Evolutionary conservation across 2,113 vertebrate species (phyloP).

Genomic region (Cyprinodon brontotheroides): DNA sequence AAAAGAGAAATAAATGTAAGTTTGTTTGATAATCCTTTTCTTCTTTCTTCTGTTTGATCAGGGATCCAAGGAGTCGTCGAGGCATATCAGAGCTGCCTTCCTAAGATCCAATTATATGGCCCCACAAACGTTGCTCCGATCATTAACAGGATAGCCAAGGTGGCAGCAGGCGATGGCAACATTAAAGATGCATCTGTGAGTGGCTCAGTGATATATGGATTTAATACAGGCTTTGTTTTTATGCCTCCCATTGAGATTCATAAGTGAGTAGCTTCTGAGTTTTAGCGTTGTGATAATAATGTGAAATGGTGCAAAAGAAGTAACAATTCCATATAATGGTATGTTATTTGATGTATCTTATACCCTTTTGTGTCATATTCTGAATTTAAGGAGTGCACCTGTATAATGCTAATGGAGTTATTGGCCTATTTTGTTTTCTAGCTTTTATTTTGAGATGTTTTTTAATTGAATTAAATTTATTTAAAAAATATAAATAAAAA

Average conservation of each 20-base stretch:
- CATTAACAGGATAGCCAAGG: conserved; percentile 90
- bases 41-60: conserved; percentile 65
- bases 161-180: conserved; percentile 84
- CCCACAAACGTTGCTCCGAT: conserved; percentile 96
- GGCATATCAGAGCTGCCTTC: conserved; percentile 94
- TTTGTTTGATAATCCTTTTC: conserved; percentile 12
- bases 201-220: conserved; percentile 33
- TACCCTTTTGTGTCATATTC: background rate
- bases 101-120: conserved; percentile 94
- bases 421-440: background rate
- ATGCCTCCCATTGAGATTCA: conserved; percentile 24
- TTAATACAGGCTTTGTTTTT: conserved; percentile 38
- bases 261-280: conserved; percentile 27
- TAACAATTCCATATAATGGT: background rate
- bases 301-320: background rate
- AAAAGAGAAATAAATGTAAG: background rate
- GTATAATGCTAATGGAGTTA: background rate
- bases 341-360: background rate
- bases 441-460: background rate
- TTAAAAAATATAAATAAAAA: background rate
- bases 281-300: conserved; percentile 34
- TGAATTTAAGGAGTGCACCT: background rate
- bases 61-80: conserved; percentile 95
- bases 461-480: background rate
- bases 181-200: conserved; percentile 91